Evolutionary conservation across 1,140 invertebrate species (phyloP).

Genomic region (Drosophila melanica): DNA sequence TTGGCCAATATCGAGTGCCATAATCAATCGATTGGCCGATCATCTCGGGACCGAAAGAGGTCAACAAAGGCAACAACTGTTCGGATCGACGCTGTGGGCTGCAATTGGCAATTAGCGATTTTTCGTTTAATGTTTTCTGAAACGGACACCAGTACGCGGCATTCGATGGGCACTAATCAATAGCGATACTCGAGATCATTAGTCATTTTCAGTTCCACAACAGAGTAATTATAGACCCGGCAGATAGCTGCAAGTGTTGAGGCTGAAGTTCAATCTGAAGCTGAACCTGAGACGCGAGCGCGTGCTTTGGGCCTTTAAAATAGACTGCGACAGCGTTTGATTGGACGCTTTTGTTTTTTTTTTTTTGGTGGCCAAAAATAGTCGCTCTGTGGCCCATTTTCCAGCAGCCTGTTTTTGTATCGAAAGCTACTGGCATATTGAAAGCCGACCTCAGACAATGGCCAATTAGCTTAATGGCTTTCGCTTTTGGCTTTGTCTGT

Average conservation of each 20-base stretch:
- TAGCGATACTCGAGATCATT: slow-evolving; percentile 50
- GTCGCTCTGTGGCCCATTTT: slow-evolving; percentile 8
- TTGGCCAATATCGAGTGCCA: slow-evolving; percentile 16
- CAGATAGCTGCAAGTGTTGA: slow-evolving; percentile 59
- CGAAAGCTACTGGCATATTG: background rate
- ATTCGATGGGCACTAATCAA: slow-evolving; percentile 20
- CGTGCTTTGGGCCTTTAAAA: slow-evolving; percentile 38
- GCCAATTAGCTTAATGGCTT: slow-evolving; percentile 44
- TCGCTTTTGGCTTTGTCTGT: slow-evolving; percentile 49
- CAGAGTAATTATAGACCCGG: slow-evolving; percentile 61
- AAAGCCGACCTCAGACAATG: slow-evolving; percentile 30
- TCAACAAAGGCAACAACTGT: slow-evolving; percentile 38
- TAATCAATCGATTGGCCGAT: slow-evolving; percentile 12
- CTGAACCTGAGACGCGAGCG: slow-evolving; percentile 16
- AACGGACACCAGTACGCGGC: slow-evolving; percentile 31
- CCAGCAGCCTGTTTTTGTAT: background rate
- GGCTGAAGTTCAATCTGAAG: slow-evolving; percentile 31
- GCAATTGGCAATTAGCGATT: slow-evolving; percentile 66
- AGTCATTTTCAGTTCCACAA: slow-evolving; percentile 48
- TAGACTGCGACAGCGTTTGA: slow-evolving; percentile 36
- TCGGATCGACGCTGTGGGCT: slow-evolving; percentile 43
- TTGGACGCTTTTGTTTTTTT: slow-evolving; percentile 61
- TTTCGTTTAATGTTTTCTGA: slow-evolving; percentile 47
- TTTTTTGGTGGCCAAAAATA: slow-evolving; percentile 48
- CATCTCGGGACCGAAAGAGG: slow-evolving; percentile 61